Percentiles rank a stretch among this genome's conserved stretches.
phyloP scores from a whole-genome alignment of 2,888 invertebrate species.

The Drosophila incognita region DNA sequence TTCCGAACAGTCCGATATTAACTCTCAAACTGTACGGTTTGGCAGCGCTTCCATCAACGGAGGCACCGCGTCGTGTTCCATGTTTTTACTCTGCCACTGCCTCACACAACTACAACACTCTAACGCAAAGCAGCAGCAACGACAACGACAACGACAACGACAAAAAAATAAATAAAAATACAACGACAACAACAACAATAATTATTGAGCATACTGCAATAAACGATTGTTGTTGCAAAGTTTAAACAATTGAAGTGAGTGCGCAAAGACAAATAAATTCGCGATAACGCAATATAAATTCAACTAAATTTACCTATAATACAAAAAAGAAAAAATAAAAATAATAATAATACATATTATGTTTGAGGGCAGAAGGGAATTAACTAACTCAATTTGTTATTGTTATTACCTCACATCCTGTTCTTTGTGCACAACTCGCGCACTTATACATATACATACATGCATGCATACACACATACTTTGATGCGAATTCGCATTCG shows the following conservation, averaged over 20 bases:
- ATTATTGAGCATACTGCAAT: conserved; percentile 35
- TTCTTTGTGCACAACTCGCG: conserved; percentile 49
- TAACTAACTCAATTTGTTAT: conserved; percentile 42
- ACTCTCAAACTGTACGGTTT: conserved; percentile 85
- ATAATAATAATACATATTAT: conserved; percentile 3
- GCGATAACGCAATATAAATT: conserved; percentile 29
- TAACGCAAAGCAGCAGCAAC: conserved; percentile 25
- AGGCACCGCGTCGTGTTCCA: conserved; percentile 70
- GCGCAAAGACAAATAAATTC: conserved; percentile 19
- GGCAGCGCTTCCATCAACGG: conserved; percentile 64
- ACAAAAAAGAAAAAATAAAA: conserved; percentile 6
- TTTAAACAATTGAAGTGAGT: conserved; percentile 68
- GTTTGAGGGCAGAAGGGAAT: conserved; percentile 23
- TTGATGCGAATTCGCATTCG: conserved; percentile 10
- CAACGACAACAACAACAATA: conserved; percentile 32
- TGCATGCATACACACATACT: not conserved
- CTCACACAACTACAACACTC: conserved; percentile 24
- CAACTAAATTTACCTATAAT: conserved; percentile 8
- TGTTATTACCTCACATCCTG: conserved; percentile 61
- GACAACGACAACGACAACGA: conserved; percentile 25
- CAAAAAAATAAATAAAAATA: conserved; percentile 1
- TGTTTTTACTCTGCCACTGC: conserved; percentile 46
- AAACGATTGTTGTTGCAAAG: conserved; percentile 51
- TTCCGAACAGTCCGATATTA: conserved; percentile 84
- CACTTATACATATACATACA: not conserved